These are phyloP conservation scores for Pheucticus melanocephalus DNA, from an alignment of 2,113 vertebrate genomes.

Conservation along the genomic window DNA sequence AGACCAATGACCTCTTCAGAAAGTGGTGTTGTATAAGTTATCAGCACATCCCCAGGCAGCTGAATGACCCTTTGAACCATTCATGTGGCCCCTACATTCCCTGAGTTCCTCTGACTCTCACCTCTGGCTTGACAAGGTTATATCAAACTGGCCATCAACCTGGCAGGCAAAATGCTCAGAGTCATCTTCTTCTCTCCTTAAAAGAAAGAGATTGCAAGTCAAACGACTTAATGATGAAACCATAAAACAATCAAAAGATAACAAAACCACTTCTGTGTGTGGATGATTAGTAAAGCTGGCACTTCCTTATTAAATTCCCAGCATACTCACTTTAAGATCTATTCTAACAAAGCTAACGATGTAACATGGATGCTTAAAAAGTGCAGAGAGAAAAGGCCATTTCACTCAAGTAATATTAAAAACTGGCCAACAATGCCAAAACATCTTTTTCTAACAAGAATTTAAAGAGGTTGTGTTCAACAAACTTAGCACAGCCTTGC, in stretches of 20 bases:
- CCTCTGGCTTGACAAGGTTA: slow-evolving; percentile 37
- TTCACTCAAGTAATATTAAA: background rate
- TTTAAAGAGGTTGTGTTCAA: background rate
- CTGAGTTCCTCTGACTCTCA: background rate
- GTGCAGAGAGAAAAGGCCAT: background rate
- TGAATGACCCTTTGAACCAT: background rate
- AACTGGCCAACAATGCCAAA: background rate
- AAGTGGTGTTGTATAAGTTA: background rate
- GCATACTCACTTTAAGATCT: background rate
- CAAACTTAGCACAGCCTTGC: background rate
- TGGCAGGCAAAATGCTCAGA: slow-evolving; percentile 47
- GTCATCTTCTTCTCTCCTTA: slow-evolving; percentile 60
- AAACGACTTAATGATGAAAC: background rate
- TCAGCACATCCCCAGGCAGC: background rate
- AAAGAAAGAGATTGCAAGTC: slow-evolving; percentile 3
- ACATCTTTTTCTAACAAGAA: background rate
- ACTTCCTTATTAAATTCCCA: background rate
- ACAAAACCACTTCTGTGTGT: background rate
- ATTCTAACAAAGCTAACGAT: background rate
- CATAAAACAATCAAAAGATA: background rate
- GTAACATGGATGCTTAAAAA: background rate
- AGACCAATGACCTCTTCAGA: background rate
- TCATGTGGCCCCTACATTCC: background rate
- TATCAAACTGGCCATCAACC: slow-evolving; percentile 59
- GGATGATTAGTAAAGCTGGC: background rate